Evolutionary conservation across 2,797 vertebrate genomes (phyloP), one percentile per base, ranked within the genome.

Genomic region (Paramormyrops hopkinsi): DNA sequence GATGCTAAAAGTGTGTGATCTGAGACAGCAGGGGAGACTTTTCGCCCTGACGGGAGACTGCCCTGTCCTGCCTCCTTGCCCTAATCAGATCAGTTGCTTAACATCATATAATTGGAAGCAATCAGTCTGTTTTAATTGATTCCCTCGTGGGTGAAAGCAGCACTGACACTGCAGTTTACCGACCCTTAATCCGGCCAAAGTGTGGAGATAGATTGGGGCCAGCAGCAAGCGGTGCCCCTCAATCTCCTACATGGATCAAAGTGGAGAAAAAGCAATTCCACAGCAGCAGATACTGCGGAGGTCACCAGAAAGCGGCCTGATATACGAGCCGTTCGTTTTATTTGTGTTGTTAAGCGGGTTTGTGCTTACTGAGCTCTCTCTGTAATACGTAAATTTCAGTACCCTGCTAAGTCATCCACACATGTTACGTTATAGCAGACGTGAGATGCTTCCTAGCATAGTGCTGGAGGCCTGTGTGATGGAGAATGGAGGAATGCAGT

Each of bases 101-200:
- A 91, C 86, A 56, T 88, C 12, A 84, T 88, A 88, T 92, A 93
- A 92, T 91, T 93, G 91, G 88, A 91, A 90, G 92, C 92, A 93
- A 93, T 93, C 92, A 93, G 92, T 89, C 85, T 84, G 88, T 50
- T 89, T 90, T 93, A 92, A 93, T 91, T 92, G 92, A 92, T 93
- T 90, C 51, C 51, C 76, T 90, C 90, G 89, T 92, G 92, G 91
- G 89, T 85, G 25, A 65, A 89, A 88, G 82, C 90, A 17, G 50
- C 59, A 91, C 92, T 92, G 92, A 92, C 90, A 19, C 91, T 87
- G 92, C 92, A 93, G 84, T 92, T 92, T 92, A 92, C 88, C 73
- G 76, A 87, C 48, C 14, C 90, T 87, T 92, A 87, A 92, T 92
- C 90, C 90, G 11, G 44, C 22, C 4, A 59, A 83, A 89, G 54